Evolutionary conservation across 1,140 invertebrate genomes (phyloP).

Genomic region (Papilio polyxenes): DNA sequence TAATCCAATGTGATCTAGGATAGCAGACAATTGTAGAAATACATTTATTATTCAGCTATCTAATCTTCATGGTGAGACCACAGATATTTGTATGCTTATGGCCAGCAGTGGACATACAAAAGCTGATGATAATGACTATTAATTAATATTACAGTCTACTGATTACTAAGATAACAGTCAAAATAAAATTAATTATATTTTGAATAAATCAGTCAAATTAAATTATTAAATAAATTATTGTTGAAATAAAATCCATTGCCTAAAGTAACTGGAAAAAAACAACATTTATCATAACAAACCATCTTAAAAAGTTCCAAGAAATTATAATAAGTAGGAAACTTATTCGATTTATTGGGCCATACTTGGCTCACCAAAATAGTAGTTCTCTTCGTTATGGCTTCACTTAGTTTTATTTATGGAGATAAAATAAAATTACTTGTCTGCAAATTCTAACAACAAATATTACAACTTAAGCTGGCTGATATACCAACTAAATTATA

Average conservation of each 20-base stretch:
- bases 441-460: neutral
- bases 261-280: neutral
- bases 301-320: conserved; percentile 23
- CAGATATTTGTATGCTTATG: neutral
- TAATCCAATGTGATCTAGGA: neutral
- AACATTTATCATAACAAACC: neutral
- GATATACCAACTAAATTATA: too few species aligned
- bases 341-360: conserved; percentile 4
- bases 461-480: neutral
- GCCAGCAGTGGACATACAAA: too few species aligned
- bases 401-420: conserved; percentile 18
- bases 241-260: too few species aligned
- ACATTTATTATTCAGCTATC: neutral
- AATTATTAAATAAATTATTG: too few species aligned
- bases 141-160: too few species aligned
- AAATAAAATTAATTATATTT: too few species aligned
- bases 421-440: conserved; percentile 13
- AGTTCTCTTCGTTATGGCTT: conserved; percentile 3
- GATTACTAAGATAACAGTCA: too few species aligned
- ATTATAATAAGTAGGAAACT: conserved; percentile 15
- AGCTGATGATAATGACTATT: too few species aligned
- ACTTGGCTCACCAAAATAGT: conserved; percentile 11
- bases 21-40: conserved; percentile 13
- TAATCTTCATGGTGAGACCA: neutral
- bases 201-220: too few species aligned